Evolutionary conservation across 2,797 vertebrate genomes (phyloP).

Genomic region (Cirrhinus molitorella): DNA sequence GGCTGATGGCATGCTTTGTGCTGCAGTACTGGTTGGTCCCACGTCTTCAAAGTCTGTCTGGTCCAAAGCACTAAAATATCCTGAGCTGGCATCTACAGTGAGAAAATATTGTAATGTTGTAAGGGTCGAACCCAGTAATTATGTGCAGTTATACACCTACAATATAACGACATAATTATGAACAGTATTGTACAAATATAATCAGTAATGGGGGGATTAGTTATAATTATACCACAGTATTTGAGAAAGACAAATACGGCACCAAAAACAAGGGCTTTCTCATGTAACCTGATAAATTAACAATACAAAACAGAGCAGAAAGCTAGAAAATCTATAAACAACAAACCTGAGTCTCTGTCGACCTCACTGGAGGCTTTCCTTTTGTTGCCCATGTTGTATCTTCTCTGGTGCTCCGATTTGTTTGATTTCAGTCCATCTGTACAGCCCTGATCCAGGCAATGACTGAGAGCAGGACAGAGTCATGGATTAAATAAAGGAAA

Average conservation of each 20-base stretch:
- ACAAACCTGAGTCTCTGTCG: slow-evolving; percentile 91
- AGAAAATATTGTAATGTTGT: slow-evolving; percentile 19
- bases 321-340: slow-evolving; percentile 72
- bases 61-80: slow-evolving; percentile 86
- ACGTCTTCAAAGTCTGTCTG: slow-evolving; percentile 85
- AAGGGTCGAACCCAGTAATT: not conserved
- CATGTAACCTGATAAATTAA: slow-evolving; percentile 3
- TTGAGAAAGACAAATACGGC: not conserved
- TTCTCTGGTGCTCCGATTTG: slow-evolving; percentile 63
- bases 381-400: slow-evolving; percentile 67
- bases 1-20: slow-evolving; percentile 71
- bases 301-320: not conserved
- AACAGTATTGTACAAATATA: not conserved
- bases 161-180: slow-evolving; percentile 1
- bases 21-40: slow-evolving; percentile 70
- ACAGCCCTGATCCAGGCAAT: slow-evolving; percentile 26
- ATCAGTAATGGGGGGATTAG: not conserved
- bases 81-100: slow-evolving; percentile 88
- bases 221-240: not conserved
- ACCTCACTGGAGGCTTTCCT: slow-evolving; percentile 74
- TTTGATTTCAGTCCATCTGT: slow-evolving; percentile 49
- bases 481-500: slow-evolving; percentile 18
- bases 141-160: slow-evolving; percentile 2
- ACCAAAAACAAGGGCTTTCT: not conserved
- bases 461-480: slow-evolving; percentile 27